Percentiles rank a stretch among this genome's conserved stretches.
Conservation (phyloP, 2,113 vertebrate species). For the Orcinus orca region DNA sequence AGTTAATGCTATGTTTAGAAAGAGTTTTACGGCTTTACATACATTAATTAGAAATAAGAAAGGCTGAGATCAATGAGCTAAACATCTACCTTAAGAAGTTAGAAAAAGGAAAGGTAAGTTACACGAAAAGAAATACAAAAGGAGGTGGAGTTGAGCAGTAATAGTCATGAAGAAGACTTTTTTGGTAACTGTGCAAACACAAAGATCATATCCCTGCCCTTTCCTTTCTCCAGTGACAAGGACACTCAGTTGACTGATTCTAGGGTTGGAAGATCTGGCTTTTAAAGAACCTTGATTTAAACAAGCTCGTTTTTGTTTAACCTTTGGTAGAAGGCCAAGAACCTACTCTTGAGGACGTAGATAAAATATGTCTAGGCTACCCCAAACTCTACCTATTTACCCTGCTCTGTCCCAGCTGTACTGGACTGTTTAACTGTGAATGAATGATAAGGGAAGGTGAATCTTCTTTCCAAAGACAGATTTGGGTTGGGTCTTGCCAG, state of each 20-base stretch:
- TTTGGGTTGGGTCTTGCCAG: neutral
- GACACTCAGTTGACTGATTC: neutral
- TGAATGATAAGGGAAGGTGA: neutral
- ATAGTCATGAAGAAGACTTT: neutral
- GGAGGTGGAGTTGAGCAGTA: neutral
- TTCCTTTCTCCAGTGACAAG: neutral
- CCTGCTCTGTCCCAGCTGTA: neutral
- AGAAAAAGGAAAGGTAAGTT: neutral
- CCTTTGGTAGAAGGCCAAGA: neutral
- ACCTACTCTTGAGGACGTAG: neutral
- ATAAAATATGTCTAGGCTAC: neutral
- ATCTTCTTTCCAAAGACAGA: neutral
- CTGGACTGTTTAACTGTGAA: neutral
- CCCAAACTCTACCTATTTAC: neutral
- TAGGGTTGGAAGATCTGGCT: neutral
- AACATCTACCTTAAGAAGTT: neutral
- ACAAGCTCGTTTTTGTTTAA: neutral
- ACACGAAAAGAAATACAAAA: neutral
- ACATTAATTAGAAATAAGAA: neutral
- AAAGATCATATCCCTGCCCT: neutral
- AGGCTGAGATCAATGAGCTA: neutral
- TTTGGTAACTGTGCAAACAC: neutral
- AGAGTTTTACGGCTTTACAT: neutral
- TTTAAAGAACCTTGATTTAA: neutral
- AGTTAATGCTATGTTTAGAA: neutral